Evolutionary conservation across 35 echinoderm and acorn worm species (phyloP).

Genomic region (Strongylocentrotus purpuratus): DNA sequence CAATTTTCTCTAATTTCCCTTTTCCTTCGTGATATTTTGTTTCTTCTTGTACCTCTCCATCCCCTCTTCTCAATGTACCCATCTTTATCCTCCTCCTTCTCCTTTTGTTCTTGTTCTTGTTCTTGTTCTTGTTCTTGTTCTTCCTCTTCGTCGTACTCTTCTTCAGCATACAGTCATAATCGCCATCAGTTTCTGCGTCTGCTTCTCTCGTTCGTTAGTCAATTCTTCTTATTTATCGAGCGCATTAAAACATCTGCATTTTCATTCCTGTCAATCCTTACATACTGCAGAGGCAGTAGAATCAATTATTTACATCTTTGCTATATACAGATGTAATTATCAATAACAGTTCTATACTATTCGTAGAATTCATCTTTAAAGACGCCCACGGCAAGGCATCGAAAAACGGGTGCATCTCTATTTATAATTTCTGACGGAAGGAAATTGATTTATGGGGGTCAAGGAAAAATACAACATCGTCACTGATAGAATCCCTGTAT

Average conservation of each 20-base stretch:
- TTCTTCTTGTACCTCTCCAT: no score
- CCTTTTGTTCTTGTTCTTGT: no score
- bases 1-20: no score
- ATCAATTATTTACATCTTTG: not conserved
- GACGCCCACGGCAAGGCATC: not conserved
- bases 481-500: not conserved
- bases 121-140: no score
- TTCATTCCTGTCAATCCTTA: not conserved
- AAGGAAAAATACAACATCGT: not conserved
- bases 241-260: not conserved
- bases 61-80: no score
- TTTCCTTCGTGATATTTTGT: no score
- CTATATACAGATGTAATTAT: not conserved
- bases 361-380: not conserved
- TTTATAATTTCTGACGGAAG: not conserved
- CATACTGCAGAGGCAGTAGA: not conserved
- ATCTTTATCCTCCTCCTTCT: no score
- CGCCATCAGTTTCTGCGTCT: no score
- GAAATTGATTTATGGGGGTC: not conserved
- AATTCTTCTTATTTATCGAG: no score
- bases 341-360: not conserved
- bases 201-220: no score
- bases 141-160: no score
- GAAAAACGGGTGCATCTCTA: not conserved
- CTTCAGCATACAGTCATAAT: no score